phyloP scores from a whole-genome alignment of 2,888 invertebrate species.

The Troides aeacus region DNA sequence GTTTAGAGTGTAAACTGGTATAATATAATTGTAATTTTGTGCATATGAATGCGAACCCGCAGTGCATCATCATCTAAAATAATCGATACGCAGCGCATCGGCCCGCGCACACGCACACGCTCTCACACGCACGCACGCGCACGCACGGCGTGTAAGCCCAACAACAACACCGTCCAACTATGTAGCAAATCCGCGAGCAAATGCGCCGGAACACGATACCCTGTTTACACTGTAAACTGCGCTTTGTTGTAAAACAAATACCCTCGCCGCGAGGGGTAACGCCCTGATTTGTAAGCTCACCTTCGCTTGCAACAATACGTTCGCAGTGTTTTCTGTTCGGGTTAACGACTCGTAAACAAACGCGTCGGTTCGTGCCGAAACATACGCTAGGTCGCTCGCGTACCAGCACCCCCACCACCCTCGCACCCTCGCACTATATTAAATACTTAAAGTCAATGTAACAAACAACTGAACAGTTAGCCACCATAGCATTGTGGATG shows the following conservation, averaged over 20 bases:
- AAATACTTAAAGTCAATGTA: no score
- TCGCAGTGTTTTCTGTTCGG: constrained; percentile 62
- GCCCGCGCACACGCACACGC: neutral
- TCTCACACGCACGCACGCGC: neutral
- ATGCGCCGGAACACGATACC: constrained; percentile 56
- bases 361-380: constrained; percentile 42
- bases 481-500: no score
- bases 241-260: constrained; percentile 67
- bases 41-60: neutral
- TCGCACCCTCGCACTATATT: no score
- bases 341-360: constrained; percentile 72
- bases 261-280: constrained; percentile 68
- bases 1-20: no score
- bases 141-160: constrained; percentile 4
- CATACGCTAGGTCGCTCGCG: constrained; percentile 46
- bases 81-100: constrained; percentile 5
- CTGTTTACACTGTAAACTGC: constrained; percentile 60
- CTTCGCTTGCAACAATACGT: constrained; percentile 65
- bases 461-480: no score
- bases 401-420: constrained; percentile 40
- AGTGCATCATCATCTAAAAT: constrained; percentile 13
- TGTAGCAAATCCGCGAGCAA: constrained; percentile 39
- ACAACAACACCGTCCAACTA: constrained; percentile 17
- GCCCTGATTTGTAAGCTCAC: constrained; percentile 70
- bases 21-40: no score